A percentile compares a stretch with the other conserved stretches of the same genome.
These are phyloP conservation scores for Umimayanthus chanpuru DNA, from an alignment of 92 coral and sea anemone genomes.

Conservation along the genomic window DNA sequence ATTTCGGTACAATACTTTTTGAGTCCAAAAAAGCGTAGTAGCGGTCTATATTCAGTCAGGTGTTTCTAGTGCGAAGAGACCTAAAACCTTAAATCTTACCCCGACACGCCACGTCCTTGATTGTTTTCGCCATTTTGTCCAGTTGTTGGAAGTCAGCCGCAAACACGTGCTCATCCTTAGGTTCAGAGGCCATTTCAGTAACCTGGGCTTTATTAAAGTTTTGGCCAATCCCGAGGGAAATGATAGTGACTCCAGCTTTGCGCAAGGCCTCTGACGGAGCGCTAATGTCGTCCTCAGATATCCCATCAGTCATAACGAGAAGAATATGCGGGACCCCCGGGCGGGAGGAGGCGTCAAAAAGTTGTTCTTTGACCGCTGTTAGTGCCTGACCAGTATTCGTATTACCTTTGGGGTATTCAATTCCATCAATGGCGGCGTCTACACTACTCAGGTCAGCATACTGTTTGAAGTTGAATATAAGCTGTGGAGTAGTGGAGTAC, in stretches of 20 bases:
- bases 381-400: slow-evolving; percentile 31
- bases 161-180: slow-evolving; percentile 29
- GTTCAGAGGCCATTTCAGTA: slow-evolving; percentile 33
- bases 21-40: neutral
- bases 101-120: slow-evolving; percentile 43
- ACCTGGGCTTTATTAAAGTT: neutral
- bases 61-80: neutral
- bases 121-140: slow-evolving; percentile 21
- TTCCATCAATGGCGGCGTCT: slow-evolving; percentile 27
- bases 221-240: slow-evolving; percentile 33
- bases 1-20: too few relatives aligned
- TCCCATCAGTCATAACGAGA: slow-evolving; percentile 48
- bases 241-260: slow-evolving; percentile 7
- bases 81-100: slow-evolving; percentile 36
- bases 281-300: slow-evolving; percentile 24
- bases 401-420: slow-evolving; percentile 8
- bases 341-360: neutral
- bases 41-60: neutral
- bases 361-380: neutral
- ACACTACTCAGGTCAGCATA: slow-evolving; percentile 52
- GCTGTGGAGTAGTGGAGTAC: slow-evolving; percentile 49
- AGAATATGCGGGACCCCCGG: slow-evolving; percentile 36
- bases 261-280: slow-evolving; percentile 27
- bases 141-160: slow-evolving; percentile 28
- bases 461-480: slow-evolving; percentile 54